Conservation (phyloP, 2,797 vertebrate genomes). For the Mastacembelus armatus region DNA sequence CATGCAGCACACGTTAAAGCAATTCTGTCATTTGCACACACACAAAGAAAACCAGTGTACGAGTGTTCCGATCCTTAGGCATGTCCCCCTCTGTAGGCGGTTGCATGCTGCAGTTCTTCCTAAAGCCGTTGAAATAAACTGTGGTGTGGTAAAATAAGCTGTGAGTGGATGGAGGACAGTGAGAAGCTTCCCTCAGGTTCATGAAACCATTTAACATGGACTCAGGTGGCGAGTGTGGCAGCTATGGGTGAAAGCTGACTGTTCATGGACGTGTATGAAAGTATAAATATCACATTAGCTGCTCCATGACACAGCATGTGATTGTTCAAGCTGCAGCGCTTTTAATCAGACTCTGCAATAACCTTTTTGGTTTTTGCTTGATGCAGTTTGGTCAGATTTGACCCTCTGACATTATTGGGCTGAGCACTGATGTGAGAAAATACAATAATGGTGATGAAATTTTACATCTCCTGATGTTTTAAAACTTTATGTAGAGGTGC, state of each 20-base stretch:
- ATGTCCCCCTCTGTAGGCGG: neutral
- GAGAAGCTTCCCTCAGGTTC: constrained; percentile 9
- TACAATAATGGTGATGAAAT: neutral
- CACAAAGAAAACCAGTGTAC: neutral
- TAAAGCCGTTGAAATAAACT: constrained; percentile 25
- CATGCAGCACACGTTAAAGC: neutral
- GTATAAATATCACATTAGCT: neutral
- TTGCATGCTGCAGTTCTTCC: constrained; percentile 12
- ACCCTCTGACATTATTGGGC: neutral
- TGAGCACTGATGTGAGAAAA: neutral
- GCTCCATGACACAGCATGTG: neutral
- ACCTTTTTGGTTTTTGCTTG: neutral
- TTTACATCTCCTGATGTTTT: neutral
- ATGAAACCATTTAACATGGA: constrained; percentile 5
- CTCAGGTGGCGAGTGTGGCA: constrained; percentile 21
- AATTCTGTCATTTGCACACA: neutral
- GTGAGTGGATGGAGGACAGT: neutral
- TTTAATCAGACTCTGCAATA: too few relatives aligned
- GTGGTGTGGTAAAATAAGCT: constrained; percentile 5
- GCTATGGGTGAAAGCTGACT: constrained; percentile 11
- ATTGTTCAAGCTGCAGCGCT: too few relatives aligned
- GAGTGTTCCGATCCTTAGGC: neutral
- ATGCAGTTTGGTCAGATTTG: neutral
- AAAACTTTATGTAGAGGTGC: neutral
- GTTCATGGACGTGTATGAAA: constrained; percentile 2